A percentile compares a stretch with the other conserved stretches of the same genome.
phyloP scores from a whole-genome alignment of 2,113 vertebrate species.

The Enhydra lutris region DNA sequence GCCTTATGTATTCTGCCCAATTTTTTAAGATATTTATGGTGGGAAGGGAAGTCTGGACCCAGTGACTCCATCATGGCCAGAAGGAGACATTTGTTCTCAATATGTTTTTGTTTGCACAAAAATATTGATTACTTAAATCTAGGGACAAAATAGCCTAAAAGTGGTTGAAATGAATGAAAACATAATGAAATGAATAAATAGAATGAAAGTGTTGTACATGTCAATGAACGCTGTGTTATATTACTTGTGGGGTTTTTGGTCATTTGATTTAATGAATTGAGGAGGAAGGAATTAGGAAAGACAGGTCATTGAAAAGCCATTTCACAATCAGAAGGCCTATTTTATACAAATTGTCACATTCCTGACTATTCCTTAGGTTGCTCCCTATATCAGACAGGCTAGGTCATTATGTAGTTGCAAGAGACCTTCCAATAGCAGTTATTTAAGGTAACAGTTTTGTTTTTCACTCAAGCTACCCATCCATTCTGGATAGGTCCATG shows the following conservation, averaged over 20 bases:
- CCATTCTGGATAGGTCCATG: neutral
- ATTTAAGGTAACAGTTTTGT: neutral
- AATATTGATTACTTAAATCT: neutral
- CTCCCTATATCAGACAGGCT: neutral
- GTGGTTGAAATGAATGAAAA: neutral
- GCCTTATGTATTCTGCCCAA: neutral
- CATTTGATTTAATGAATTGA: slow-evolving; percentile 7
- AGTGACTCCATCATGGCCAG: neutral
- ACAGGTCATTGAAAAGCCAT: neutral
- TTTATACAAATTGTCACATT: neutral
- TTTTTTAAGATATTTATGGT: neutral
- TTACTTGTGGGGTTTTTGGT: neutral
- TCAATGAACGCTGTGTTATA: neutral
- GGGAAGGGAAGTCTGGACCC: neutral
- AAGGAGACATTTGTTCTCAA: neutral
- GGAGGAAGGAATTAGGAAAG: neutral
- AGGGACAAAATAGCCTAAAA: neutral
- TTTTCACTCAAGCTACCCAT: neutral
- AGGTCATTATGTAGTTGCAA: neutral
- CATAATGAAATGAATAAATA: neutral
- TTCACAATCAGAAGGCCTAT: neutral
- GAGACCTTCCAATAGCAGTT: neutral
- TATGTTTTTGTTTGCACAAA: slow-evolving; percentile 9
- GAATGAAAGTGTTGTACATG: neutral
- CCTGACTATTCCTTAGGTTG: neutral